phyloP scores from a whole-genome alignment of 2,113 vertebrate genomes.

The Dissostichus mawsoni region DNA sequence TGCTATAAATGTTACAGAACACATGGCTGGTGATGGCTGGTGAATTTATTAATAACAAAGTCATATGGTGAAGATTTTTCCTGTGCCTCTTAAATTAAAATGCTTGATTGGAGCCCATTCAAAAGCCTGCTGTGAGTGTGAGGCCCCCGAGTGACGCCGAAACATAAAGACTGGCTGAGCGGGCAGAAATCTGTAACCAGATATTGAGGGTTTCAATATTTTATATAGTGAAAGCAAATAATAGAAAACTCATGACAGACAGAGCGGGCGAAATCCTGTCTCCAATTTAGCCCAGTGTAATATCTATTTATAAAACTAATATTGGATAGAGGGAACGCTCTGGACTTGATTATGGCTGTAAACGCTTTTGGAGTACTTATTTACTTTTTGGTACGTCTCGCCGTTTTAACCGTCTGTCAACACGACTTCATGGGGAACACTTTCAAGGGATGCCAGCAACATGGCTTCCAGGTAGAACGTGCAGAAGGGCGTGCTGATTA shows the following conservation, averaged over 20 bases:
- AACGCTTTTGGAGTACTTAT: slow-evolving; percentile 79
- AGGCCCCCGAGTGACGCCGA: slow-evolving; percentile 67
- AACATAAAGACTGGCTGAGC: slow-evolving; percentile 72
- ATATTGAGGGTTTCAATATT: slow-evolving; percentile 83
- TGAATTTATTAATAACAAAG: slow-evolving; percentile 74
- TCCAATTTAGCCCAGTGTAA: slow-evolving; percentile 81
- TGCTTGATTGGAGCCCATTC: slow-evolving; percentile 69
- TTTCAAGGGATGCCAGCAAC: slow-evolving; percentile 63
- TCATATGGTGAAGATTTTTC: slow-evolving; percentile 69
- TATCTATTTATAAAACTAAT: slow-evolving; percentile 84
- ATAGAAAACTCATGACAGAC: slow-evolving; percentile 83
- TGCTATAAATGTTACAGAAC: slow-evolving; percentile 52
- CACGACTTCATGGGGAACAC: slow-evolving; percentile 72
- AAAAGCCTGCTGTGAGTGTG: slow-evolving; percentile 64
- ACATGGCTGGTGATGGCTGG: slow-evolving; percentile 45
- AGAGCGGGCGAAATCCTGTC: slow-evolving; percentile 76
- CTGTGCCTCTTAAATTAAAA: slow-evolving; percentile 72
- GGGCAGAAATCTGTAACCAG: slow-evolving; percentile 80
- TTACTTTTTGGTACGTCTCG: slow-evolving; percentile 77
- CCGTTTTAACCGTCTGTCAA: slow-evolving; percentile 79
- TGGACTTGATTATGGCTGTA: slow-evolving; percentile 85
- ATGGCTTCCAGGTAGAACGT: slow-evolving; percentile 70
- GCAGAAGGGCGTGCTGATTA: slow-evolving; percentile 66
- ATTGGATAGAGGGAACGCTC: slow-evolving; percentile 74
- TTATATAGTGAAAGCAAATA: slow-evolving; percentile 79